phyloP scores from a whole-genome alignment of 2,113 vertebrate species.

The Hemiprocne comata region DNA sequence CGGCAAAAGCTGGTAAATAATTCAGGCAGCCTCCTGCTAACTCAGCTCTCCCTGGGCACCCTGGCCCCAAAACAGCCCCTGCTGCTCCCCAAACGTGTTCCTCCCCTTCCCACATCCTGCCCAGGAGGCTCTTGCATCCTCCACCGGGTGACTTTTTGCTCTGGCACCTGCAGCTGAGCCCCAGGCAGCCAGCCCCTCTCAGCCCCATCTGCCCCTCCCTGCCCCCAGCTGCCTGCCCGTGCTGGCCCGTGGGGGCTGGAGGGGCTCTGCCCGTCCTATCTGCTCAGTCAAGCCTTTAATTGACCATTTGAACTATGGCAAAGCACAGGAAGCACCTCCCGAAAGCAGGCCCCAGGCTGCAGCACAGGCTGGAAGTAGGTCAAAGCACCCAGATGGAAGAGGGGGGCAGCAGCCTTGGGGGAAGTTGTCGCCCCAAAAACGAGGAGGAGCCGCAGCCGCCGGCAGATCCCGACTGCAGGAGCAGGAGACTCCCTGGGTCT shows the following conservation, averaged over 20 bases:
- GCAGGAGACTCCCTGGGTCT: slow-evolving; percentile 13
- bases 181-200: neutral
- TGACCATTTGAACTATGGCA: slow-evolving; percentile 53
- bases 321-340: slow-evolving; percentile 5
- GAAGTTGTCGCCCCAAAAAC: neutral
- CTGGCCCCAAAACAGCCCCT: neutral
- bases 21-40: neutral
- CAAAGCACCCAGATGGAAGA: slow-evolving; percentile 28
- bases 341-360: slow-evolving; percentile 14
- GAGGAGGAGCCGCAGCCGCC: neutral
- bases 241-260: neutral
- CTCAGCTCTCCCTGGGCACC: neutral
- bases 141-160: neutral
- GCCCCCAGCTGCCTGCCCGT: neutral
- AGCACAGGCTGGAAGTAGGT: slow-evolving; percentile 14
- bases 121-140: neutral
- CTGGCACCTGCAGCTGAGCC: neutral
- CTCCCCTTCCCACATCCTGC: neutral
- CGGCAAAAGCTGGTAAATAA: neutral
- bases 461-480: rapidly evolving
- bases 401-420: neutral
- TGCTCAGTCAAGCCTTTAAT: slow-evolving; percentile 70
- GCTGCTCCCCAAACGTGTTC: neutral
- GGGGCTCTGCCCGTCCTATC: slow-evolving; percentile 46
- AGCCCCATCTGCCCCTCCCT: neutral